Base-by-base conservation (phyloP, 2,797 vertebrate genomes). In the Amniataba percoides region DNA sequence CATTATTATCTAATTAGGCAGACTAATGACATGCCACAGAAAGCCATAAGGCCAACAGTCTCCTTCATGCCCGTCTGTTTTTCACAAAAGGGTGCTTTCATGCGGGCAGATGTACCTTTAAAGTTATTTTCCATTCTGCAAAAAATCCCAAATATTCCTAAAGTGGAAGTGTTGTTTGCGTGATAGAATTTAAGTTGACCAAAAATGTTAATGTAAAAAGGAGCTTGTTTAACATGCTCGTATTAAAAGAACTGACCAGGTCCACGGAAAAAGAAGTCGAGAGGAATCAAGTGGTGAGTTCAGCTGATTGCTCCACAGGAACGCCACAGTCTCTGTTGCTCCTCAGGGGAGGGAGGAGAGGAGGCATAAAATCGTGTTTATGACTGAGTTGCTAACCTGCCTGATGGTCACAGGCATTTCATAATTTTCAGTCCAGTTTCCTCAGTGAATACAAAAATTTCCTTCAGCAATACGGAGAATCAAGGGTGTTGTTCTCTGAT, bases 1-100 rank as follows among this genome's bases (percentile, higher is more conserved):
- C 94, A 94, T 96, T 95, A 95, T 95, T 95, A 95, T 94, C 89
- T 93, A 95, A 94, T 95, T 95, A 95, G 93, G 85, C 84, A 86
- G 84, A 93, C 87, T 94, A 94, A 95, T 94, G 92, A 91, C 69
- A 74, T 91, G 89, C 87, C 79, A 85, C 89, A 84, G 80, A 75
- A 81, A 93, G 89, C 88, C 90, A 92, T 86, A 79, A 94, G 93
- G 89, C 89, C 82, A 86, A 80, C 84, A 62, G 89, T 82, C 89
- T 91, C 77, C 82, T 86, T 91, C 83, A 68, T 70, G 76, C 76
- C 82, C 15, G 80, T 83, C 87, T 89, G 87, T 81, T 73, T 87
- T 86, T 84, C 45, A 79, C 77, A 86, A 77, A 86, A 89, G 77
- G 78, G 71, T 83, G 69, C 49, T 75, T 53, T 80, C 65, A 53